These are phyloP conservation scores for Argyrosomus regius DNA, from an alignment of 2,797 vertebrate genomes.

Conservation along the genomic window DNA sequence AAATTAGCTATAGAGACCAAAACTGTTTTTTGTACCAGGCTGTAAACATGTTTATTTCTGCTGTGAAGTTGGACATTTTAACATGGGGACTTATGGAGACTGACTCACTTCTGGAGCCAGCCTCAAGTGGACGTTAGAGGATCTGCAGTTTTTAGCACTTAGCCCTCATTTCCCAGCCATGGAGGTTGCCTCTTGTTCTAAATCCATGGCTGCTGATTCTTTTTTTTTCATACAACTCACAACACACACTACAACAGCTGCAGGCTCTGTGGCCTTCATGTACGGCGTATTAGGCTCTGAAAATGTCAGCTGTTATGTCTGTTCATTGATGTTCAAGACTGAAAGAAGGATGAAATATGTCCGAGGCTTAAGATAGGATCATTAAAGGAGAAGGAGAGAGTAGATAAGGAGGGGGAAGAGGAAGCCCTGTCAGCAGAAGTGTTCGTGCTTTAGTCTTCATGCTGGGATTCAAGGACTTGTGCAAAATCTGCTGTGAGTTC, in stretches of 20 bases:
- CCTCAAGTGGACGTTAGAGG: too few relatives aligned
- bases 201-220: neutral
- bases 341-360: neutral
- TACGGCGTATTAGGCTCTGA: neutral
- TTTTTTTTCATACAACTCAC: neutral
- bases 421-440: neutral
- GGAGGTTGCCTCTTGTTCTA: too few relatives aligned
- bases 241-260: neutral
- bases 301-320: neutral
- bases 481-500: neutral
- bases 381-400: neutral
- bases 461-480: neutral
- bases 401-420: neutral
- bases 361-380: neutral
- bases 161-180: neutral
- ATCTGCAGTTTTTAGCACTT: too few relatives aligned
- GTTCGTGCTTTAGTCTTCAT: neutral
- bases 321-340: slow-evolving; percentile 1
- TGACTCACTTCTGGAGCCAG: too few relatives aligned
- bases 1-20: too few relatives aligned
- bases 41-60: too few relatives aligned
- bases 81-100: too few relatives aligned
- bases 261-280: neutral
- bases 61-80: too few relatives aligned
- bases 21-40: too few relatives aligned